Evolutionary conservation across 2,113 vertebrate species (phyloP), one percentile per base, ranked within the genome.

Genomic region (Polyodon spathula): DNA sequence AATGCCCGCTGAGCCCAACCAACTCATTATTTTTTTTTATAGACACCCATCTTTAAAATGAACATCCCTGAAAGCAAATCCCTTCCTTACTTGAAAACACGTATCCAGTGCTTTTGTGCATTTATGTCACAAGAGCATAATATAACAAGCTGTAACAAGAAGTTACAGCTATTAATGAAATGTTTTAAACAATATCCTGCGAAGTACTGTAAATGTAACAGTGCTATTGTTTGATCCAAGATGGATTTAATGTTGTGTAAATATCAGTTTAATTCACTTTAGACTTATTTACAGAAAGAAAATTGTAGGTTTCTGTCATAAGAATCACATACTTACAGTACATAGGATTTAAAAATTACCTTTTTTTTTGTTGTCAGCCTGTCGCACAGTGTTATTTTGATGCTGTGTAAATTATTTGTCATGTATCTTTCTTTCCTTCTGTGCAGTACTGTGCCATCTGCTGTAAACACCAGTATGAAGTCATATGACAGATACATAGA

Each of bases 361-460:
- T 48, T 63, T 16, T 7, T 63, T 62, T 68, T 57, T 54, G 57
- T 62, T 56, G 67, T 61, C 37, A 61, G 66, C 27, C 27, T 27
- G 27, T 27, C 53, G 57, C 53, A 42, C 59, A 48, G 65, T 63
- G 65, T 71, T 75, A 73, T 75, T 75, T 55, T 71, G 74, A 66
- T 27, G 59, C 67, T 61, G 61, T 70, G 74, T 75, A 67, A 73
- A 73, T 77, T 73, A 77, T 77, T 77, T 71, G 73, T 73, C 17
- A 41, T 77, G 70, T 74, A 66, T 71, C 68, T 75, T 70, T 75
- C 68, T 58, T 62, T 71, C 72, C 65, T 70, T 77, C 70, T 71
- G 66, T 60, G 67, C 60, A 59, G 69, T 57, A 67, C 68, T 66
- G 52, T 63, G 65, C 75, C 75, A 77, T 77, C 72, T 77, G 75